Evolutionary conservation across 2,888 invertebrate genomes (phyloP).

Genomic region (Chalcis sispes): DNA sequence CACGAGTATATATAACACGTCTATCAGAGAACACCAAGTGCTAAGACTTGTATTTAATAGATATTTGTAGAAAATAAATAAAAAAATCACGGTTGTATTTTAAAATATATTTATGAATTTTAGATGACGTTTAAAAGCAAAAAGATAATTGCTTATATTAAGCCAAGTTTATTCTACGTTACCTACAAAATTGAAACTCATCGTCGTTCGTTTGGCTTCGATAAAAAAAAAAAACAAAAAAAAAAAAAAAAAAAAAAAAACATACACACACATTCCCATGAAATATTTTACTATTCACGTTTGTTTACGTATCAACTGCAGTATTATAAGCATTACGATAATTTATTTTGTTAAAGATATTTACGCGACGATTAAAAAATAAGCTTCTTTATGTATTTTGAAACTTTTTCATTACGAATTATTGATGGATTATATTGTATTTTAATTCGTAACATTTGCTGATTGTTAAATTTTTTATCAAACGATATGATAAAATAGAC

Average conservation of each 20-base stretch:
- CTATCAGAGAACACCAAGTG: slow-evolving; percentile 64
- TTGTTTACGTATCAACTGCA: slow-evolving; percentile 6
- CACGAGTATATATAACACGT: slow-evolving; percentile 13
- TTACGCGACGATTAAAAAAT: neutral
- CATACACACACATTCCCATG: no score
- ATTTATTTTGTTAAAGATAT: neutral
- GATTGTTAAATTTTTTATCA: no score
- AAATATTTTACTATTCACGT: slow-evolving; percentile 14
- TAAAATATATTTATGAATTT: slow-evolving; percentile 29
- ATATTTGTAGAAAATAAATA: slow-evolving; percentile 13
- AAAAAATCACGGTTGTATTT: slow-evolving; percentile 23
- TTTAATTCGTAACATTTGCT: no score
- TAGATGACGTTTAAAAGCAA: slow-evolving; percentile 23
- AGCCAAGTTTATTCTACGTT: neutral
- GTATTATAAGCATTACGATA: slow-evolving; percentile 29
- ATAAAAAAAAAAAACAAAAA: no score
- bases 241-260: no score
- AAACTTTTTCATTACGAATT: no score
- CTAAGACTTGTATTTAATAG: slow-evolving; percentile 52
- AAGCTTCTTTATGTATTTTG: no score
- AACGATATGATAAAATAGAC: no score
- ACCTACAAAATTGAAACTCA: neutral
- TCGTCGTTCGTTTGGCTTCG: slow-evolving; percentile 10
- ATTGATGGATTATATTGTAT: no score
- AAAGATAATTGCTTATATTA: neutral